A percentile compares a stretch with the other conserved stretches of the same genome.
These are phyloP conservation scores for Therioaphis trifolii DNA, from an alignment of 2,888 invertebrate species.

Conservation along the genomic window DNA sequence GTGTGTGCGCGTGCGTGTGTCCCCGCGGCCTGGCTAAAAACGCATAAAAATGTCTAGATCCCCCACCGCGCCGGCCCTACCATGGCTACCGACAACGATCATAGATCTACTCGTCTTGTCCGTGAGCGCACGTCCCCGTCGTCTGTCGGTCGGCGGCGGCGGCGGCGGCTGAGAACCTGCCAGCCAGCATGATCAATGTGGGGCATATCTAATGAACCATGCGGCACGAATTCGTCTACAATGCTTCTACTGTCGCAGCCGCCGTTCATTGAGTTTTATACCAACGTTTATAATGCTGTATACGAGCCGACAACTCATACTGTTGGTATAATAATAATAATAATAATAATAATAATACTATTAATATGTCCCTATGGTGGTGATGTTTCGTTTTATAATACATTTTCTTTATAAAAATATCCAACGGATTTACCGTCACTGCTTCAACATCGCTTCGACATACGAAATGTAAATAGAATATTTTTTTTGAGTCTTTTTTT, in stretches of 20 bases:
- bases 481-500: too few species aligned
- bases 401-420: neutral
- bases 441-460: too few species aligned
- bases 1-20: neutral
- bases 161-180: constrained; percentile 61
- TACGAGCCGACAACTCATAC: constrained; percentile 36
- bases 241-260: constrained; percentile 45
- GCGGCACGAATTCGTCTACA: constrained; percentile 64
- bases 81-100: constrained; percentile 15
- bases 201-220: constrained; percentile 65
- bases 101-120: constrained; percentile 63
- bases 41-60: constrained; percentile 20
- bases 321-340: neutral
- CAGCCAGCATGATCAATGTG: constrained; percentile 64
- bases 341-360: too few species aligned
- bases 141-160: constrained; percentile 31
- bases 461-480: too few species aligned
- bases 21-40: neutral
- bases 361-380: too few species aligned
- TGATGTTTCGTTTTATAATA: constrained; percentile 24
- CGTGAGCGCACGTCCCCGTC: constrained; percentile 45
- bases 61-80: neutral
- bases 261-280: constrained; percentile 61
- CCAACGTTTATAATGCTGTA: constrained; percentile 35
- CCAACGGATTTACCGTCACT: too few species aligned